Base-by-base conservation (phyloP, 2,797 vertebrate species). In the Scomberomorus guttatus region DNA sequence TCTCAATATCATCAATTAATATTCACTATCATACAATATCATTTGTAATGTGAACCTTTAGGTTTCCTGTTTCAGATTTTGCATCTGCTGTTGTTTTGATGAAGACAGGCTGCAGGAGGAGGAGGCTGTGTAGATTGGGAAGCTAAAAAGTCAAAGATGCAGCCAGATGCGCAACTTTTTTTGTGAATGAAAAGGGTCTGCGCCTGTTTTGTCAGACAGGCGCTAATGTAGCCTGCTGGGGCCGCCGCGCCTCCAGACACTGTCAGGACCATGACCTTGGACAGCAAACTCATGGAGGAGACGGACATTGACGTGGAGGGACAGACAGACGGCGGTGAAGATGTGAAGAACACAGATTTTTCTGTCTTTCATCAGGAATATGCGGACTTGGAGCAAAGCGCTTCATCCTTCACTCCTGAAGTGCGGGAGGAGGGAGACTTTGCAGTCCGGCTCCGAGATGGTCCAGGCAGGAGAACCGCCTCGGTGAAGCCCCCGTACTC, bases 401-500 rank as follows among this genome's bases (percentile, higher is more conserved):
- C 84, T 5, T 55, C 80, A 18, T 59, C 82, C 14, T 54, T 76
- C 9, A 5, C 56, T 52, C 60, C 83, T 12, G 65, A 22, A 4
- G 52, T 22, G 25, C 75, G 60, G 37, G 74, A 48, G 50, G 79
- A 71, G n/a, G 77, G 67, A 29, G 68, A 76, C n/a, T 70, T 61
- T 11, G 32, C 50, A 17, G 81, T 46, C 71, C 84, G 68, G n/a
- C 42, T 62, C 0, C 83, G 48, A 50, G 80, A 74, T 0, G 82
- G 11, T 44, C 62, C 86, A 0, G 74, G 42, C 39, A 71, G 72
- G 52, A 85, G 73, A 32, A n/a, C 50, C 44, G 20, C 84, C 62
- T 81, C 90, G 3, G 84, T 91, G n/a, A 97, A 97, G 87, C 97
- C 97, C 0, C 97, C 97, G 0, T 97, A 96, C 88, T 97, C 97